Conservation (phyloP, 2,113 vertebrate species). For the Charina bottae region DNA sequence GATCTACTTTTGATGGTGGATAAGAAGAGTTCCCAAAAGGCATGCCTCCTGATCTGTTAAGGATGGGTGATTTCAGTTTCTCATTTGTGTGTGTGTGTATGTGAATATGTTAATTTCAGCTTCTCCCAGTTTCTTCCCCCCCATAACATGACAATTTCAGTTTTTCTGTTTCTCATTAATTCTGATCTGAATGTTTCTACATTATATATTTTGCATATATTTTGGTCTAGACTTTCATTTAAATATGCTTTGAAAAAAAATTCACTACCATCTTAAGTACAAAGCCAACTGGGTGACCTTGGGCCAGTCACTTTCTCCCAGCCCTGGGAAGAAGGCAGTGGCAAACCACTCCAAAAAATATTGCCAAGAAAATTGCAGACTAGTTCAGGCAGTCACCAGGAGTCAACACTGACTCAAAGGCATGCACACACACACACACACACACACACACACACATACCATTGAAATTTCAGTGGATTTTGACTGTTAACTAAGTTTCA, state of each 20-base stretch:
- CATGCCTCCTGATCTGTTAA: background rate
- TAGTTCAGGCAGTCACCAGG: background rate
- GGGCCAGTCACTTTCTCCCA: background rate
- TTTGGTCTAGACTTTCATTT: background rate
- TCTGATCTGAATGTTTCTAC: background rate
- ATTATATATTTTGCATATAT: background rate
- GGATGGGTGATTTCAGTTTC: background rate
- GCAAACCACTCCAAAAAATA: background rate
- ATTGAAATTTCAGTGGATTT: background rate
- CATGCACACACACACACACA: background rate
- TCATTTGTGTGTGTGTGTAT: background rate
- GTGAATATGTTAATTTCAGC: background rate
- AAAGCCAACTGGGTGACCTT: background rate
- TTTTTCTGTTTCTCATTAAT: background rate
- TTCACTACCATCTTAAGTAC: background rate
- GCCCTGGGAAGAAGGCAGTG: background rate
- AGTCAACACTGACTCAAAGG: background rate
- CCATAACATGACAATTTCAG: background rate
- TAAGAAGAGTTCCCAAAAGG: background rate
- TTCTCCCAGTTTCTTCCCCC: background rate
- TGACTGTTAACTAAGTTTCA: background rate
- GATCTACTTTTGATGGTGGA: background rate
- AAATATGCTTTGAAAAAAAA: background rate
- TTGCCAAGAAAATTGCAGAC: background rate
- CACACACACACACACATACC: background rate